Percentiles rank a stretch among this genome's conserved stretches.
These are phyloP conservation scores for Girardia tigrina DNA, from an alignment of 2,888 invertebrate species.

Conservation along the genomic window DNA sequence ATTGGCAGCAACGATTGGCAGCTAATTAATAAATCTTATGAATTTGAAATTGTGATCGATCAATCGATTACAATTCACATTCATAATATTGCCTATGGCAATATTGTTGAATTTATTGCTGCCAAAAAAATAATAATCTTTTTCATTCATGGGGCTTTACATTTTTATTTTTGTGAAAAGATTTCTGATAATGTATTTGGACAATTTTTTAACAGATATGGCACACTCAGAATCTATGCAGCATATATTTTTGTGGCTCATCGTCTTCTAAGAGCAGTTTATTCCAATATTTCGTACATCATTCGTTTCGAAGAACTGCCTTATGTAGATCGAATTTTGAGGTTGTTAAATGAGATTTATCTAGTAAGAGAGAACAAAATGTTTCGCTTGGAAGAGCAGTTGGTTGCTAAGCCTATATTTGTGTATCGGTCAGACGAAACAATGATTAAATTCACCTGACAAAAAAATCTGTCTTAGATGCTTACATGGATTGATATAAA, in stretches of 20 bases:
- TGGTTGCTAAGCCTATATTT: conserved; percentile 93
- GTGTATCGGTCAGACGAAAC: conserved; percentile 60
- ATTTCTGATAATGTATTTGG: conserved; percentile 18
- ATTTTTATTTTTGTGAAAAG: neutral
- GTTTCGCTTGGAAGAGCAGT: conserved; percentile 79
- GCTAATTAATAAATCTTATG: no score
- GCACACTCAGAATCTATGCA: conserved; percentile 33
- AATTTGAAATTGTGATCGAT: no score
- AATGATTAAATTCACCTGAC: conserved; percentile 35
- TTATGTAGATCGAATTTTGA: conserved; percentile 54
- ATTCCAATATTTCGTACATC: conserved; percentile 31
- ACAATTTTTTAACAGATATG: conserved; percentile 5
- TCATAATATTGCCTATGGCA: no score
- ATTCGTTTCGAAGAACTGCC: conserved; percentile 53
- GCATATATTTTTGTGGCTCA: conserved; percentile 35
- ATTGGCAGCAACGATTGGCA: no score
- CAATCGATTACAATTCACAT: no score
- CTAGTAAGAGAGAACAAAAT: conserved; percentile 80
- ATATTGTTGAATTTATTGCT: no score
- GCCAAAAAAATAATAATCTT: no score
- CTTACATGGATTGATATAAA: neutral
- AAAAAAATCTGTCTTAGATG: conserved; percentile 26
- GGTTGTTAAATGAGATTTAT: conserved; percentile 56
- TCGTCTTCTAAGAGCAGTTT: conserved; percentile 30
- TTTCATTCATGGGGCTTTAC: no score